Evolutionary conservation across 2,888 invertebrate species (phyloP), one percentile per base, ranked within the genome.

Genomic region (Opisthograptis luteolata): DNA sequence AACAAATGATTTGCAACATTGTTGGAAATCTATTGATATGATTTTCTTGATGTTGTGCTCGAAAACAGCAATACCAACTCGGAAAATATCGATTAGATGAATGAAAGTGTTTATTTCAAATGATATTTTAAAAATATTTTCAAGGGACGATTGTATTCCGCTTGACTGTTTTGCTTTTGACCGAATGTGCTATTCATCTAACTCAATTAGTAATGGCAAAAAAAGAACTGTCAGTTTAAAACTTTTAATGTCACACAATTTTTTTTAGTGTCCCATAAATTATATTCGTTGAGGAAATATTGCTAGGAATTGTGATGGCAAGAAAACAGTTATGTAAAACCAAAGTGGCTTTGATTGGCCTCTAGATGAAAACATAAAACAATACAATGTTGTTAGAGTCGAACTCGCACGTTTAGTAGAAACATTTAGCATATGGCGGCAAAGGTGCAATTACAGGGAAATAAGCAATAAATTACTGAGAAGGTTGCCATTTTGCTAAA

Each of bases 391-490:
- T 64, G 60, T 64, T 49, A 43, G 35, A 31, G 30, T 45, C 34
- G 50, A 59, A 52, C 64, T 66, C 57, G 61, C 62, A 48, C 51
- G 58, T 60, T 61, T 45, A 55, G 52, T 52, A 32, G 61, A 65
- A 66, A 50, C 50, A 48, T 53, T 55, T 58, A 53, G 35, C 44
- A 48, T 55, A 73, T 76, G 79, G 79, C 78, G 76, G 78, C 62
- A 70, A 80, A 73, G 77, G 79, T 84, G 72, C 83, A 84, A 87
- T 87, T 85, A 85, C 84, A 66, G 69, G 56, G 76, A 85, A 84
- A 87, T 87, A 67, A 72, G 66, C 71, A 62, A 78, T 77, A 77
- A 73, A 78, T 78, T 73, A 75, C 68, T 59, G 57, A 43, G 36
- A 55, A 50, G 44, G 40, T 42, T 45, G 42, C 58, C 52, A 45